Conservation (phyloP, 2,797 vertebrate genomes). For the Leuciscus waleckii region DNA sequence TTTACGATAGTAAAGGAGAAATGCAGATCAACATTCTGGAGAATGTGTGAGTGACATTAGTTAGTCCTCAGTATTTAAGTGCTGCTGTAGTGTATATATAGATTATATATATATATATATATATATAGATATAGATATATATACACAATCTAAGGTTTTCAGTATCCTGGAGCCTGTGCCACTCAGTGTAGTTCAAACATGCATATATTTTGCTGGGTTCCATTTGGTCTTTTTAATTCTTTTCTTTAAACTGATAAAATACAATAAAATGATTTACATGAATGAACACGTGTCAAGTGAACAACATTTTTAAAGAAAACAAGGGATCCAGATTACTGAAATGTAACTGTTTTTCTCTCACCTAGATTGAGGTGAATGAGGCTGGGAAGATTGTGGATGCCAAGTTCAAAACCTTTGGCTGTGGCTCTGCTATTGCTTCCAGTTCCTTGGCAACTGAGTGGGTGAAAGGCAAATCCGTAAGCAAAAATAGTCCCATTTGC, state of each 20-base stretch:
- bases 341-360: background rate
- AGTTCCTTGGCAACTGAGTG: constrained; percentile 95
- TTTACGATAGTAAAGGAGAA: constrained; percentile 47
- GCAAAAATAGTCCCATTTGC: constrained; percentile 38
- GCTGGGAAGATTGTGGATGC: constrained; percentile 90
- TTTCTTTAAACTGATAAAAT: background rate
- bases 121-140: background rate
- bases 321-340: constrained; percentile 6
- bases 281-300: background rate
- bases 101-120: too few species aligned
- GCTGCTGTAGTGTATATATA: constrained; percentile 54
- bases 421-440: constrained; percentile 94
- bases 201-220: background rate
- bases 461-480: constrained; percentile 96
- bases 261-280: background rate
- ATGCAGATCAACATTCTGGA: constrained; percentile 47
- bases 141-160: constrained; percentile 6
- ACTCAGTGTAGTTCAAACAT: background rate
- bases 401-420: constrained; percentile 94
- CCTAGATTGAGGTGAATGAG: constrained; percentile 89
- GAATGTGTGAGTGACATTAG: constrained; percentile 38
- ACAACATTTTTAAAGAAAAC: background rate
- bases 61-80: constrained; percentile 55
- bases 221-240: background rate
- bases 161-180: background rate